A percentile compares a stretch with the other conserved stretches of the same genome.
phyloP scores from a whole-genome alignment of 2,888 invertebrate species.

The Tenthredo livida region DNA sequence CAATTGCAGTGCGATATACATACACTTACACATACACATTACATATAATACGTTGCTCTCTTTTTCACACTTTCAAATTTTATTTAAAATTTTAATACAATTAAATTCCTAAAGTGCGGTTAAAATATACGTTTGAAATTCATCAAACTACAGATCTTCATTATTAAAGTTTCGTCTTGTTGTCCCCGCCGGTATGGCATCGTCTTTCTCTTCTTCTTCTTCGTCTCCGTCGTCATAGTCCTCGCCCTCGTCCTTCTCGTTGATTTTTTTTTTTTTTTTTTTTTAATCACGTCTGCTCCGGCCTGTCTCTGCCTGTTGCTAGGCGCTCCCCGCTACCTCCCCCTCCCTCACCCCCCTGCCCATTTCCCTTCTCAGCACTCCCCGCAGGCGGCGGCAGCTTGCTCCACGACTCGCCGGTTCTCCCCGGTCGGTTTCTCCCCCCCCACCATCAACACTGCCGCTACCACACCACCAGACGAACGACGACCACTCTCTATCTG shows the following conservation, averaged over 20 bases:
- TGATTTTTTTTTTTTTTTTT: constrained; percentile 13
- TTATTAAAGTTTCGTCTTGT: background rate
- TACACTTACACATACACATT: background rate
- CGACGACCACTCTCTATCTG: constrained; percentile 56
- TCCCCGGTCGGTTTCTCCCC: constrained; percentile 67
- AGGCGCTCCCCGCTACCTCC: constrained; percentile 73
- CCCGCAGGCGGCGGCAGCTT: constrained; percentile 36
- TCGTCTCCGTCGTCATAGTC: constrained; percentile 11
- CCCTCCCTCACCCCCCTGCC: constrained; percentile 53
- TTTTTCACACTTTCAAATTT: background rate
- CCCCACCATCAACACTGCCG: constrained; percentile 58
- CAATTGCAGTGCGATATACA: background rate
- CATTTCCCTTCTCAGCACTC: constrained; percentile 47
- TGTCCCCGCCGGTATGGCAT: background rate
- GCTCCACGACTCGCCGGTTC: constrained; percentile 64
- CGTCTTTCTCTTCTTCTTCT: background rate
- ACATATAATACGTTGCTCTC: too few relatives aligned
- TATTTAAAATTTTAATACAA: background rate
- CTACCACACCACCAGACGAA: constrained; percentile 64
- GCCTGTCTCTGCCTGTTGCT: constrained; percentile 72
- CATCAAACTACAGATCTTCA: background rate
- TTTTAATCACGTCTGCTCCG: constrained; percentile 34
- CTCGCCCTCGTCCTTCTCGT: constrained; percentile 1
- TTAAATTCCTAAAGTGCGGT: background rate
- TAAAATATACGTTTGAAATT: background rate